A percentile compares a stretch with the other conserved stretches of the same genome.
Conservation (phyloP, 1,140 invertebrate species). For the Pseudachorutes palmiensis region DNA sequence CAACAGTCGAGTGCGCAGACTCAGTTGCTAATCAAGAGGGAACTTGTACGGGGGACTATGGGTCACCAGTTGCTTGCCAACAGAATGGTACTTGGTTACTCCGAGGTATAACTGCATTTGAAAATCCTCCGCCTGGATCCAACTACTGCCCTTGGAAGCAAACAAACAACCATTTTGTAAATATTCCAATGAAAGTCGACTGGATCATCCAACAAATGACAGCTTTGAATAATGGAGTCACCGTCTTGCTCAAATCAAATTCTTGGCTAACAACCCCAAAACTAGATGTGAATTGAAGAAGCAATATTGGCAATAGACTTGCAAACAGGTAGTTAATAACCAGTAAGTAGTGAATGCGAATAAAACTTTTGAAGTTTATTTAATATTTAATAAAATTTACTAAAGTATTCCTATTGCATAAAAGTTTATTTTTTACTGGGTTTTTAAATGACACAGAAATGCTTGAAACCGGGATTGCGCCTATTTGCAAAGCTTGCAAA, state of each 20-base stretch:
- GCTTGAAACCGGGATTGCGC: no score
- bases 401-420: no score
- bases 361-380: no score
- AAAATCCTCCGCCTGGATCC: background rate
- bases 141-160: background rate
- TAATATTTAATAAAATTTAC: no score
- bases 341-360: no score
- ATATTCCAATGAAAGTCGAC: background rate
- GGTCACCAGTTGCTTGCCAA: background rate
- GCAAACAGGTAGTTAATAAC: no score
- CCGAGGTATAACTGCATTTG: background rate
- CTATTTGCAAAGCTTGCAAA: no score
- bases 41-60: background rate
- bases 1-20: background rate
- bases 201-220: background rate
- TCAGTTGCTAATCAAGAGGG: background rate
- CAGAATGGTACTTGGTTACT: background rate
- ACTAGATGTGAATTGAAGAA: no score
- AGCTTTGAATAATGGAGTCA: background rate
- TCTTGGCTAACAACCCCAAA: background rate
- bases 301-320: no score
- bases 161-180: background rate
- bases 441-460: no score
- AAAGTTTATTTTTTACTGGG: no score
- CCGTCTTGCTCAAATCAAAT: background rate